Evolutionary conservation across 2,113 vertebrate species (phyloP), one percentile per base, ranked within the genome.

Genomic region (Tauraco erythrolophus): DNA sequence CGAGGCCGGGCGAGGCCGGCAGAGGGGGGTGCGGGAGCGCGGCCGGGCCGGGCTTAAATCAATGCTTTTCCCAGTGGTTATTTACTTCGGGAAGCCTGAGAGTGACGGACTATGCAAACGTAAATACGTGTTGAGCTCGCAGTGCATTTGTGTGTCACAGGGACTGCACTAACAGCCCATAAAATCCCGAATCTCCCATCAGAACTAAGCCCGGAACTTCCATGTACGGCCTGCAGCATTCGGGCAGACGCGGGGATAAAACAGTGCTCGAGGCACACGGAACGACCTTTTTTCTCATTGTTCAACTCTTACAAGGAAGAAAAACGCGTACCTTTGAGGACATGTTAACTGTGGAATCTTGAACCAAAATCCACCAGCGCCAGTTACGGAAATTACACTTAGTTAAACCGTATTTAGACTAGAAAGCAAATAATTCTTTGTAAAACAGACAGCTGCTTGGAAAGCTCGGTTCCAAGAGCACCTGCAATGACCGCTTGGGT

Each of bases 251-350:
- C 0, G 2, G 23, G 46, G 56, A 48, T 24, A 43, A 54, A 76
- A 41, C 22, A 35, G 39, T 0, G 0, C 65, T 76, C 56, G 19
- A 28, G 61, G 43, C 30, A 25, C 6, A 82, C 0, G 0, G 50
- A 79, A 61, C 1, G 10, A 50, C 25, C 6, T 37, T 14, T 57
- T 24, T 14, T n/a, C 57, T 61, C 31, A 2, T 30, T 58, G 23
- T 16, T 53, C 14, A 23, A 23, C 19, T 64, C n/a, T 83, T 50
- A 31, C 10, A 6, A 54, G 45, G 53, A n/a, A 28, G 7, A 18
- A 61, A 88, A 89, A 19, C 1, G 0, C 7, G 13, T 37, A 12
- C 11, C 24, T 79, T 51, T 33, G 53, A 89, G 61, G 58, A 41
- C 50, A 43, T 0, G 0, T 9, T 41, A 77, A 58, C 4, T 43